Percentiles rank a stretch among this genome's conserved stretches.
Evolutionary conservation across 2,888 invertebrate genomes (phyloP).

Genomic region (Allolobophora icterica): DNA sequence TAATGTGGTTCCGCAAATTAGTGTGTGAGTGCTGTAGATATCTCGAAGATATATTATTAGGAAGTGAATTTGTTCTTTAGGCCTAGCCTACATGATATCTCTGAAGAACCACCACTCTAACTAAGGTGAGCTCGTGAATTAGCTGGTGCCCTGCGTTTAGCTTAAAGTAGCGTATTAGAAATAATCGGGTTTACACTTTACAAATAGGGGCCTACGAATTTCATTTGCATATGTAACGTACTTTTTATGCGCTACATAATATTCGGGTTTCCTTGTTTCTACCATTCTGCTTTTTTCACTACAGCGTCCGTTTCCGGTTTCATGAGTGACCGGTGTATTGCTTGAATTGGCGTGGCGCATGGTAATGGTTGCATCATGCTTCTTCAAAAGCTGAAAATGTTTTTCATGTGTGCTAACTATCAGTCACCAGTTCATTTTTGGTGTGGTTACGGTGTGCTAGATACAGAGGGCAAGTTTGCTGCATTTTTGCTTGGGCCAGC

Average conservation of each 20-base stretch:
- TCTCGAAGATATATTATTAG: too few species aligned
- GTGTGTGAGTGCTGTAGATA: too few species aligned
- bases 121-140: too few species aligned
- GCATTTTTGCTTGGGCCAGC: not conserved
- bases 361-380: conserved; percentile 17
- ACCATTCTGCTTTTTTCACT: not conserved
- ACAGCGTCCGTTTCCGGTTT: not conserved
- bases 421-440: not conserved
- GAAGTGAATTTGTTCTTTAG: too few species aligned
- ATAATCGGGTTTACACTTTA: too few species aligned
- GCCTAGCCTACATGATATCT: too few species aligned
- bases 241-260: not conserved
- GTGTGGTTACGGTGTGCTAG: not conserved
- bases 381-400: not conserved
- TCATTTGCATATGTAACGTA: too few species aligned
- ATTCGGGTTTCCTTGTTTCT: not conserved
- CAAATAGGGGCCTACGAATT: too few species aligned
- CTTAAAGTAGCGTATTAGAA: too few species aligned
- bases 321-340: not conserved
- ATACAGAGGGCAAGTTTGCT: not conserved
- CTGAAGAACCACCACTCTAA: too few species aligned
- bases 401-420: not conserved
- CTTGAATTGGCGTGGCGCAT: not conserved
- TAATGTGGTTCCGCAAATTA: too few species aligned
- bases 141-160: too few species aligned